These are phyloP conservation scores for Passerculus sandwichensis DNA, from an alignment of 2,797 vertebrate genomes.

Conservation along the genomic window DNA sequence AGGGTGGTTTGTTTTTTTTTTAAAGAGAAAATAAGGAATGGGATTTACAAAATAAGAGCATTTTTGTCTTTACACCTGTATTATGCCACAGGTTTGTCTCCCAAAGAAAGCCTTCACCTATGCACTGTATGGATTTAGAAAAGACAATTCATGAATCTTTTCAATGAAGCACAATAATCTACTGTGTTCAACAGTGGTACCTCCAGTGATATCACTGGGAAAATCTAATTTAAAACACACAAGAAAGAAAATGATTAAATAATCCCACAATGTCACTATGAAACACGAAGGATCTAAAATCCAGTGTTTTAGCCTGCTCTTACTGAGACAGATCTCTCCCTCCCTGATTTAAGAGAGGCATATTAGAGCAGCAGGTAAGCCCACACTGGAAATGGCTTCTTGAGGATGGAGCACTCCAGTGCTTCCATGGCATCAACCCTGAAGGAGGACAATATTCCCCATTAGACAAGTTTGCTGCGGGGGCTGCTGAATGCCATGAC, in stretches of 20 bases:
- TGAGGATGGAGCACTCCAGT: background rate
- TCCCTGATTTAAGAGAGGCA: background rate
- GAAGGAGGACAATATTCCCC: background rate
- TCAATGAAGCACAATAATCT: background rate
- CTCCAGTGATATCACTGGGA: background rate
- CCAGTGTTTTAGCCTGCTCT: background rate
- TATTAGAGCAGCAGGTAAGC: background rate
- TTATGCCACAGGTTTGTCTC: slow-evolving; percentile 36
- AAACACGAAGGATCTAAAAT: background rate
- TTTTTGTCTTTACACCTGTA: slow-evolving; percentile 44
- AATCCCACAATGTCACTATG: background rate
- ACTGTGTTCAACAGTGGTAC: background rate
- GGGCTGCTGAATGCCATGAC: background rate
- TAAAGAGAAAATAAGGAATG: slow-evolving; percentile 67
- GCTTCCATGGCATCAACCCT: background rate
- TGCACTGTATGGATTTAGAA: slow-evolving; percentile 9
- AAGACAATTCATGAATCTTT: slow-evolving; percentile 16
- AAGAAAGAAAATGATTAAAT: background rate
- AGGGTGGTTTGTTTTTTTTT: background rate
- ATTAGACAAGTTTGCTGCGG: background rate
- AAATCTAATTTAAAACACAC: background rate
- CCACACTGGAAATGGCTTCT: background rate
- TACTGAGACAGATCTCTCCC: background rate
- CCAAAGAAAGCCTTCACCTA: slow-evolving; percentile 1
- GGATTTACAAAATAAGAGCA: slow-evolving; percentile 45